Conservation (phyloP, 2,888 invertebrate species). For the Dicyrtomina minuta region DNA sequence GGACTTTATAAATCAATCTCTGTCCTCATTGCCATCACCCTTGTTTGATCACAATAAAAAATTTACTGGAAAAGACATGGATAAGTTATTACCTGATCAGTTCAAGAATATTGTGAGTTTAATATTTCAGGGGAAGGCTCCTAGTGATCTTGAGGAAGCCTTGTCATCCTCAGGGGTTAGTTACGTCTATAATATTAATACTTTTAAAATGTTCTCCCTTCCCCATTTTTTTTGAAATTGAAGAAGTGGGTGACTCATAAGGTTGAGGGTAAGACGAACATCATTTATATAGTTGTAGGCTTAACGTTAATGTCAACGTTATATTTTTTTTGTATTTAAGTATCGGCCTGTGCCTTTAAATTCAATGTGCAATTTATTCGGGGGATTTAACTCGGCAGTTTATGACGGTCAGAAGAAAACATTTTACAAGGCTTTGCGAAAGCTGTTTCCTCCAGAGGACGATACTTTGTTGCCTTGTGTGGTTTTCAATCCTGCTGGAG, state of each 20-base stretch:
- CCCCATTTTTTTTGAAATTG: too few species aligned
- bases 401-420: neutral
- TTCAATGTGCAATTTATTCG: too few species aligned
- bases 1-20: too few species aligned
- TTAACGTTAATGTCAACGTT: too few species aligned
- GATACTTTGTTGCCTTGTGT: slow-evolving; percentile 5
- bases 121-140: neutral
- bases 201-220: too few species aligned
- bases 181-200: too few species aligned
- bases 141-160: neutral
- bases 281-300: too few species aligned
- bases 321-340: too few species aligned
- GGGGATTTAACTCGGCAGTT: neutral
- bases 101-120: neutral
- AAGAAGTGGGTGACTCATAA: too few species aligned
- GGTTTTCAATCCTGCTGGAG: slow-evolving; percentile 10
- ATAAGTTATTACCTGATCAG: neutral
- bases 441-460: neutral
- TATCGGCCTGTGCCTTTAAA: too few species aligned
- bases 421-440: neutral
- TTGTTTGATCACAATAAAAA: neutral
- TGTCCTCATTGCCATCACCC: too few species aligned
- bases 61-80: neutral
- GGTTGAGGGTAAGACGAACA: too few species aligned
- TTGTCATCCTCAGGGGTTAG: neutral